A percentile compares a stretch with the other conserved stretches of the same genome.
Evolutionary conservation across 1,140 invertebrate species (phyloP).

Genomic region (Bombus turneri): DNA sequence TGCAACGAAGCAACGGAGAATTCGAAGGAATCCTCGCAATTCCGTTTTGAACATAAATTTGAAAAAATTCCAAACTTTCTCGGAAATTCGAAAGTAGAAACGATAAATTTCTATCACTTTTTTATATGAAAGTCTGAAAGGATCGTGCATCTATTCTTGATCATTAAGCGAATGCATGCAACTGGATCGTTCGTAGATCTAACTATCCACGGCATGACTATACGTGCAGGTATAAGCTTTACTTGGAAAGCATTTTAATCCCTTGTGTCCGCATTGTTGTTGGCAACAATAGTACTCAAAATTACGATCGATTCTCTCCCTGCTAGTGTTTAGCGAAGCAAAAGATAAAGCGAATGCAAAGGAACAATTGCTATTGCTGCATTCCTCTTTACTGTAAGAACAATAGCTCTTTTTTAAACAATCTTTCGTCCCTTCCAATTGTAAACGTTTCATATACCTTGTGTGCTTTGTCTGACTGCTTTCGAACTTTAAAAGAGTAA

Average conservation of each 20-base stretch:
- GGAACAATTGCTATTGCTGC: constrained; percentile 2
- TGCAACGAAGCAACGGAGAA: neutral
- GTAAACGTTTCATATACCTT: neutral
- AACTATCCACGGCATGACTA: neutral
- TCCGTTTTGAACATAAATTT: neutral
- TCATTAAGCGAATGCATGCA: constrained; percentile 9
- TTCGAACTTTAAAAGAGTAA: neutral
- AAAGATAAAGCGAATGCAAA: constrained; percentile 5
- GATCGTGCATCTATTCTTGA: constrained; percentile 2
- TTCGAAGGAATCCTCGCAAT: neutral
- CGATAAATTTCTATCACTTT: neutral
- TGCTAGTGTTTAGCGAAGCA: constrained; percentile 21
- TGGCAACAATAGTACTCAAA: constrained; percentile 25
- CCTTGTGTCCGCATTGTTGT: neutral
- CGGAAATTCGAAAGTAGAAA: neutral
- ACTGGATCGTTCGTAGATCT: neutral
- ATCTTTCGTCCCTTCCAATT: neutral
- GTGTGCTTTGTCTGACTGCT: neutral
- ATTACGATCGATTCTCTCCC: neutral
- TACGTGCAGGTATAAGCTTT: constrained; percentile 19
- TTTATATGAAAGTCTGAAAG: neutral
- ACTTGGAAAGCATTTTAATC: constrained; percentile 21
- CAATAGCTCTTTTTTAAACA: neutral
- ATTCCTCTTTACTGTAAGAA: neutral
- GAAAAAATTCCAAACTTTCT: neutral